Conservation (phyloP, 2,113 vertebrate species). For the Callaeas wilsoni region DNA sequence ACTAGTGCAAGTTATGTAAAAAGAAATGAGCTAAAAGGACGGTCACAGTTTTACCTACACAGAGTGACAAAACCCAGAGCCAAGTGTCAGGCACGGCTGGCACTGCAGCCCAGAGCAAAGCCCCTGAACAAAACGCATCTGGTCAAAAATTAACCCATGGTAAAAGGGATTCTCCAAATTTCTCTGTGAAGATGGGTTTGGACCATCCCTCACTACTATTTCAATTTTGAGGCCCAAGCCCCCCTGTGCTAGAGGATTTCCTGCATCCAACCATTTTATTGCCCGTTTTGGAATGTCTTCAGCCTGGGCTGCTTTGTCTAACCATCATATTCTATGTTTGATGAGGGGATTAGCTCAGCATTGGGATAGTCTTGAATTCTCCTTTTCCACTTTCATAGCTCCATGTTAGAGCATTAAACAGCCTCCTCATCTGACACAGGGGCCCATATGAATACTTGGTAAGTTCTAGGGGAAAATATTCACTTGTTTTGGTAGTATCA, state of each 20-base stretch:
- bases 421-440: neutral
- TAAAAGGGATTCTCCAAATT: neutral
- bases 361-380: neutral
- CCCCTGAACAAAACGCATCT: neutral
- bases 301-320: neutral
- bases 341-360: neutral
- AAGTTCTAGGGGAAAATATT: neutral
- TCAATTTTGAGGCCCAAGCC: neutral
- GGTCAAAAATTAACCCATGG: neutral
- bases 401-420: neutral
- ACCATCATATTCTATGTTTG: neutral
- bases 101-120: neutral
- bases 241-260: neutral
- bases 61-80: neutral
- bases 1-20: neutral
- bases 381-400: neutral
- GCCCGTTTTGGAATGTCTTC: neutral
- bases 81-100: neutral
- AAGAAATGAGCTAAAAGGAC: neutral
- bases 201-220: neutral
- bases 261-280: neutral
- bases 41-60: neutral
- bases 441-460: neutral
- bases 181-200: neutral
- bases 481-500: neutral